phyloP scores from a whole-genome alignment of 2,888 invertebrate species.

The Drosophila crucigera region DNA sequence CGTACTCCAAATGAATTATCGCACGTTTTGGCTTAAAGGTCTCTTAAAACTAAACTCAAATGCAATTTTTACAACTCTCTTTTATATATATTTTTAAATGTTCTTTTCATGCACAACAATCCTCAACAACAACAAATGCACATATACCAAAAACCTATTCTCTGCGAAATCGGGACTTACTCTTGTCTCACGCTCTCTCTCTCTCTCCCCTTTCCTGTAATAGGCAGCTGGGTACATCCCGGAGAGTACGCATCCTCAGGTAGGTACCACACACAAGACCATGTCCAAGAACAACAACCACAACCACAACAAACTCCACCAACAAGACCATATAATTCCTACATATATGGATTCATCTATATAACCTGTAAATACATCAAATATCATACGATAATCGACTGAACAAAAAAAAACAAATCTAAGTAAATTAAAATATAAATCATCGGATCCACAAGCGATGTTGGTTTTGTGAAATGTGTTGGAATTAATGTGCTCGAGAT shows the following conservation, averaged over 20 bases:
- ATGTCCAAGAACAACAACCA: conserved; percentile 55
- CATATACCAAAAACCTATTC: conserved; percentile 4
- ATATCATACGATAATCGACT: conserved; percentile 77
- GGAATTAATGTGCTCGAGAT: conserved; percentile 65
- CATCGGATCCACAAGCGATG: conserved; percentile 43
- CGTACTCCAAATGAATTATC: neutral
- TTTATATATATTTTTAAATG: conserved; percentile 21
- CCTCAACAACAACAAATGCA: conserved; percentile 14
- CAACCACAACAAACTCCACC: conserved; percentile 60
- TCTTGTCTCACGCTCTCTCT: conserved; percentile 20
- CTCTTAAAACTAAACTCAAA: conserved; percentile 21
- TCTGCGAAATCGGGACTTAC: conserved; percentile 18
- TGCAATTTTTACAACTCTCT: conserved; percentile 15
- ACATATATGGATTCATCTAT: conserved; percentile 83
- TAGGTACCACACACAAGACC: conserved; percentile 86
- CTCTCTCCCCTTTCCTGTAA: conserved; percentile 14
- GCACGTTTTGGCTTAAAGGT: conserved; percentile 26
- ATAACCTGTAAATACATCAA: conserved; percentile 84
- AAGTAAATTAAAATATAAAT: conserved; percentile 22
- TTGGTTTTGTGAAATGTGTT: conserved; percentile 56
- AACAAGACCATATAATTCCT: conserved; percentile 74
- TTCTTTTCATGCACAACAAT: conserved; percentile 13
- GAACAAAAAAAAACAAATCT: conserved; percentile 28
- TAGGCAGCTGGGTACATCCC: conserved; percentile 98
- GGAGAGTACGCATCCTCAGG: conserved; percentile 99